phyloP scores from a whole-genome alignment of 2,888 invertebrate genomes.

The Chydorus sphaericus region DNA sequence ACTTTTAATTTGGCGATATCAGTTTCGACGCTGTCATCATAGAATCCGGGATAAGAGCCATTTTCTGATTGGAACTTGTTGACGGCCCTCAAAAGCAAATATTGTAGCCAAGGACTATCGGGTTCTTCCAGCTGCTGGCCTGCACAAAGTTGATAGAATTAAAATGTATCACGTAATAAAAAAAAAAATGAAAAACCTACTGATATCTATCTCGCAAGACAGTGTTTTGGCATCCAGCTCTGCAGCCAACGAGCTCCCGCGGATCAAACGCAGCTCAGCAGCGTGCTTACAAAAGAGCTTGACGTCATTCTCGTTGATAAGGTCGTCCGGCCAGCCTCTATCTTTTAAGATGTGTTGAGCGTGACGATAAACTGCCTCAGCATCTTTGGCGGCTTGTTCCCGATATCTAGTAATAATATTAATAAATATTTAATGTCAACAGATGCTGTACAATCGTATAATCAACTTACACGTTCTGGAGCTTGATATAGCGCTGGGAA shows the following conservation, averaged over 20 bases:
- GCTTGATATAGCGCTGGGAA: slow-evolving; percentile 70
- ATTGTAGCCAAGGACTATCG: slow-evolving; percentile 74
- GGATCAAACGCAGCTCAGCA: slow-evolving; percentile 57
- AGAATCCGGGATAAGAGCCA: slow-evolving; percentile 77
- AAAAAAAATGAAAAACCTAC: slow-evolving; percentile 25
- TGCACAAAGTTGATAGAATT: slow-evolving; percentile 23
- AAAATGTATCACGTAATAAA: not conserved
- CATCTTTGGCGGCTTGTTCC: slow-evolving; percentile 66
- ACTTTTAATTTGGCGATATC: slow-evolving; percentile 78
- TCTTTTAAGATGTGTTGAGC: slow-evolving; percentile 64
- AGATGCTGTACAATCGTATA: slow-evolving; percentile 1
- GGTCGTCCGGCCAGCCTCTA: slow-evolving; percentile 55
- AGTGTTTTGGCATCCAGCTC: slow-evolving; percentile 53
- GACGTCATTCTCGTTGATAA: slow-evolving; percentile 62
- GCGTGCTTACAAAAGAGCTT: slow-evolving; percentile 80
- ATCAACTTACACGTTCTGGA: slow-evolving; percentile 61
- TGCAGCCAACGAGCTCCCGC: slow-evolving; percentile 55
- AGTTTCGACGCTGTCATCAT: slow-evolving; percentile 67
- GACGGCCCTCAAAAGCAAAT: slow-evolving; percentile 75
- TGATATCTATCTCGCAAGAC: slow-evolving; percentile 40
- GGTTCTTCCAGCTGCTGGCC: slow-evolving; percentile 62
- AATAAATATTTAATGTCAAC: not conserved
- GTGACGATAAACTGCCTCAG: slow-evolving; percentile 62
- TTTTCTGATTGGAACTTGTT: slow-evolving; percentile 80
- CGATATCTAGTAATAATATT: slow-evolving; percentile 42